Base-by-base conservation (phyloP, 2,113 vertebrate genomes). In the Marmota monax region DNA sequence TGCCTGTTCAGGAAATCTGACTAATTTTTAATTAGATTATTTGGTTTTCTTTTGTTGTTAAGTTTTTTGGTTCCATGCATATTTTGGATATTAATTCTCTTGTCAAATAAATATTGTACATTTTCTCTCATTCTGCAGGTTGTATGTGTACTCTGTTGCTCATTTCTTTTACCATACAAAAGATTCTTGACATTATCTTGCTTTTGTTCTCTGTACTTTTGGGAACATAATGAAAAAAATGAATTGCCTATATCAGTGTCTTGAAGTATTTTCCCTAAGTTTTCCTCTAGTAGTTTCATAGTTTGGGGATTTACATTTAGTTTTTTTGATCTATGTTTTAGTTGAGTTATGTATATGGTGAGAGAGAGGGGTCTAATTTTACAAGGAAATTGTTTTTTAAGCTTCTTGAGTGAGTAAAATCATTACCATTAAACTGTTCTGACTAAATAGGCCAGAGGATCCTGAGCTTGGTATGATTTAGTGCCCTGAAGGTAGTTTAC, bases 391-490 rank as follows among this genome's bases (percentile, higher is more conserved):
- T 14, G 18, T 77, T 70, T 51, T 45, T 86, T 42, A 37, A 74
- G 20, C 37, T 70, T 90, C 32, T 92, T 16, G 1, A 48, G 51
- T 67, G 22, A 73, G 11, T 63, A 14, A 48, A 84, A 56, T 94
- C 39, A 74, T 89, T 88, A 85, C 16, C 32, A 14, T 7, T 83
- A 13, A 14, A 42, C 67, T 22, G 9, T 86, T 96, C 78, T 87
- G 39, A 48, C 23, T 70, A 79, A 89, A 32, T 37, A 51, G 42
- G 18, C 17, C 51, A 37, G 70, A 74, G 51, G 51, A 72, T 92
- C 70, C 80, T 70, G 74, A 80, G 58, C 11, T 16, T 89, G 4
- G 61, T 82, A 4, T 86, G 76, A 95, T 39, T 94, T 79, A 94
- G 76, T 69, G 53, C 14, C 37, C 70, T 13, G 10, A 56, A 0